These are phyloP conservation scores for Nebria ingens DNA, from an alignment of 1,140 invertebrate genomes.

Conservation along the genomic window DNA sequence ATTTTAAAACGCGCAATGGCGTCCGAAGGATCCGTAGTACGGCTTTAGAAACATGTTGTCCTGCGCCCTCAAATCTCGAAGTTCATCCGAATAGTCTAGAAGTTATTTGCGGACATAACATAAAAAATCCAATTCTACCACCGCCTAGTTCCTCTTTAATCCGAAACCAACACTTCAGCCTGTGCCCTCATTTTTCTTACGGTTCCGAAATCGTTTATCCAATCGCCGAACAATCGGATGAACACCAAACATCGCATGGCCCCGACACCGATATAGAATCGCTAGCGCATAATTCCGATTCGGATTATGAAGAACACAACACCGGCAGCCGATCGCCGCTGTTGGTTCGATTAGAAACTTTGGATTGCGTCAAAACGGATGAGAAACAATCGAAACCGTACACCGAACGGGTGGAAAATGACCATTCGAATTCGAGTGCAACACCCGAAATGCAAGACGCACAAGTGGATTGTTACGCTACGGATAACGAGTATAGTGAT, in stretches of 20 bases:
- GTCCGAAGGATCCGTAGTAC: slow-evolving; percentile 54
- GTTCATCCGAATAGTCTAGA: slow-evolving; percentile 57
- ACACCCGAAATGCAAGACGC: slow-evolving; percentile 41
- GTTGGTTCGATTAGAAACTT: slow-evolving; percentile 23
- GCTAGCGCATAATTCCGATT: slow-evolving; percentile 30
- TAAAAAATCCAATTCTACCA: slow-evolving; percentile 43
- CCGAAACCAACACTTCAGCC: slow-evolving; percentile 52
- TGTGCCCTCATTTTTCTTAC: slow-evolving; percentile 56
- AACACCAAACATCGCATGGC: slow-evolving; percentile 59
- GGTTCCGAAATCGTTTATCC: slow-evolving; percentile 72
- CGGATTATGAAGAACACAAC: slow-evolving; percentile 43
- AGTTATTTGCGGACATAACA: slow-evolving; percentile 49
- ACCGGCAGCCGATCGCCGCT: slow-evolving; percentile 32
- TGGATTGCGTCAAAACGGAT: slow-evolving; percentile 16
- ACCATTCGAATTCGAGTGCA: slow-evolving; percentile 46
- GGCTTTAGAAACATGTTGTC: slow-evolving; percentile 52
- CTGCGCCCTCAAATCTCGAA: slow-evolving; percentile 48
- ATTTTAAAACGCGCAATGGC: slow-evolving; percentile 26
- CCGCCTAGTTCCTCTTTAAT: slow-evolving; percentile 53
- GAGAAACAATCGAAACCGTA: background rate
- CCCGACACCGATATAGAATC: slow-evolving; percentile 51
- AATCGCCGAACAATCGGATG: slow-evolving; percentile 72
- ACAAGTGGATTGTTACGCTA: slow-evolving; percentile 23
- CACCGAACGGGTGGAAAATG: slow-evolving; percentile 45
- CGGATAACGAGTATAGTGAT: slow-evolving; percentile 27